These are phyloP conservation scores for Nymphalis c-album DNA, from an alignment of 2,888 invertebrate genomes.

Conservation along the genomic window DNA sequence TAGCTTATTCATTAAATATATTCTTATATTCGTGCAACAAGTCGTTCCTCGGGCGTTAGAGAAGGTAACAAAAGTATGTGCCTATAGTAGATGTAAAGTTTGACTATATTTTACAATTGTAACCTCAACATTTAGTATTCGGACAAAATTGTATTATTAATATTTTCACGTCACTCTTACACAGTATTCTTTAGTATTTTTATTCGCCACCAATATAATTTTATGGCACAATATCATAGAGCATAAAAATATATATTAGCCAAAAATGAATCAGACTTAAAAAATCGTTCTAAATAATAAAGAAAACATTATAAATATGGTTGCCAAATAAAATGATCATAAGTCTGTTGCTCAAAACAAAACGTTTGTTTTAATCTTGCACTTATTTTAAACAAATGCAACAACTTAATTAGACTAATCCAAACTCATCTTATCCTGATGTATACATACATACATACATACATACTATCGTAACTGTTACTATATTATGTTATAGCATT, in stretches of 20 bases:
- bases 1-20: neutral
- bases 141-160: neutral
- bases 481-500: neutral
- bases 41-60: constrained; percentile 3
- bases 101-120: constrained; percentile 8
- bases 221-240: neutral
- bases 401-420: neutral
- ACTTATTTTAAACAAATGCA: constrained; percentile 1
- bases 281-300: neutral
- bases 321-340: constrained; percentile 9
- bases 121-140: neutral
- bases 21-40: constrained; percentile 5
- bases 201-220: too few species aligned
- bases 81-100: constrained; percentile 23
- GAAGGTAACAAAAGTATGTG: constrained; percentile 21
- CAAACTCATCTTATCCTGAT: neutral
- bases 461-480: neutral
- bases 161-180: neutral
- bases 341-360: constrained; percentile 6
- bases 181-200: neutral
- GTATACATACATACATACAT: neutral
- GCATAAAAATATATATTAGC: too few species aligned
- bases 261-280: too few species aligned
- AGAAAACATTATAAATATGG: neutral
- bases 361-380: neutral